Percentiles rank a stretch among this genome's conserved stretches.
phyloP scores from a whole-genome alignment of 2,113 vertebrate genomes.

The Misgurnus mizolepis region DNA sequence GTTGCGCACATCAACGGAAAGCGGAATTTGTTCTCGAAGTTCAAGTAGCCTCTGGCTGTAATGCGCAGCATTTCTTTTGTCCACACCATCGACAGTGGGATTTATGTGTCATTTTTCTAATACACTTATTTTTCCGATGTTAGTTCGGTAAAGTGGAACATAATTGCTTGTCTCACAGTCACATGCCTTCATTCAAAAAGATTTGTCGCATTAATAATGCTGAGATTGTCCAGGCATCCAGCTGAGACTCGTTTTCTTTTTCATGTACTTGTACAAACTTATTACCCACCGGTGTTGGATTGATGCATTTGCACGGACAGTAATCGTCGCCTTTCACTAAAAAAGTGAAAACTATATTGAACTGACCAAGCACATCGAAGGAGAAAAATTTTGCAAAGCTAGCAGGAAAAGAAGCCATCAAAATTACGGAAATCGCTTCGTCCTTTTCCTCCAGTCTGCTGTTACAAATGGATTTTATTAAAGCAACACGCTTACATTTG shows the following conservation, averaged over 20 bases:
- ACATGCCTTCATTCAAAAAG: conserved; percentile 34
- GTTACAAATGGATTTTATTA: conserved; percentile 67
- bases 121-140: not conserved
- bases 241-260: not conserved
- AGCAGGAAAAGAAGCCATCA: conserved; percentile 68
- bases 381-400: conserved; percentile 65
- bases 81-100: not conserved
- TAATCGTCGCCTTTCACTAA: not conserved
- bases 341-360: conserved; percentile 35
- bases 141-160: not conserved
- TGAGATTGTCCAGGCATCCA: not conserved
- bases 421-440: conserved; percentile 65
- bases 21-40: conserved; percentile 36
- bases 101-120: not conserved
- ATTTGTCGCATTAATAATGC: conserved; percentile 13
- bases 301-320: not conserved
- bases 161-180: conserved; percentile 6
- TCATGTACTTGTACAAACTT: conserved; percentile 4
- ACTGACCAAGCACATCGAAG: conserved; percentile 47
- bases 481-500: conserved; percentile 51
- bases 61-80: conserved; percentile 13
- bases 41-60: conserved; percentile 23
- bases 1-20: conserved; percentile 37
- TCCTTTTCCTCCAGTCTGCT: conserved; percentile 50
- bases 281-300: not conserved